phyloP scores from a whole-genome alignment of 2,113 vertebrate species.

The Tyrannus savana region DNA sequence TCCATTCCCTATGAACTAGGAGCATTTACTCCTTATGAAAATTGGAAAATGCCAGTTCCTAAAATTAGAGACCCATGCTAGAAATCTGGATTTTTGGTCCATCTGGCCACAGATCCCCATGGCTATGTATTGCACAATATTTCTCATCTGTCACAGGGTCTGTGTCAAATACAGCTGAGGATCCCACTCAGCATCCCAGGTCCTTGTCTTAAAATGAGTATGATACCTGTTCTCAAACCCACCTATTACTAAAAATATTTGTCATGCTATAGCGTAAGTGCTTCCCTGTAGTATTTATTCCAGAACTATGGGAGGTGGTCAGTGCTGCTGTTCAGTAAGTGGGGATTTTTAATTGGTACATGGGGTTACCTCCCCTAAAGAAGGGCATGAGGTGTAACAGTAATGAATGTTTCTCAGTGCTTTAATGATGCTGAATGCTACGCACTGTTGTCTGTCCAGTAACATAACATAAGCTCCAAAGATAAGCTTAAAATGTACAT shows the following conservation, averaged over 20 bases:
- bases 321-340: neutral
- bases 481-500: neutral
- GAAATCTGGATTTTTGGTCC: neutral
- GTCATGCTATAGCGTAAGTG: neutral
- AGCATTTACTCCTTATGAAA: neutral
- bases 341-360: neutral
- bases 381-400: neutral
- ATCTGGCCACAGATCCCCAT: neutral
- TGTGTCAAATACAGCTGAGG: neutral
- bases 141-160: neutral
- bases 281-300: neutral
- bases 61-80: neutral
- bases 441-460: neutral
- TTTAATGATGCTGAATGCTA: neutral
- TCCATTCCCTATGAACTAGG: neutral
- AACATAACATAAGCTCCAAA: neutral
- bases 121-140: neutral
- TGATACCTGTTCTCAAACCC: neutral
- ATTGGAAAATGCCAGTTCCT: neutral
- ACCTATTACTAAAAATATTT: neutral
- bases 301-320: neutral
- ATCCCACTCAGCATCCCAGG: neutral
- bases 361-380: neutral
- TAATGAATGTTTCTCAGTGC: neutral
- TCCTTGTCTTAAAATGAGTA: neutral